Percentiles rank a stretch among this genome's conserved stretches.
Conservation (phyloP, 1,140 invertebrate genomes). For the Listronotus bonariensis region DNA sequence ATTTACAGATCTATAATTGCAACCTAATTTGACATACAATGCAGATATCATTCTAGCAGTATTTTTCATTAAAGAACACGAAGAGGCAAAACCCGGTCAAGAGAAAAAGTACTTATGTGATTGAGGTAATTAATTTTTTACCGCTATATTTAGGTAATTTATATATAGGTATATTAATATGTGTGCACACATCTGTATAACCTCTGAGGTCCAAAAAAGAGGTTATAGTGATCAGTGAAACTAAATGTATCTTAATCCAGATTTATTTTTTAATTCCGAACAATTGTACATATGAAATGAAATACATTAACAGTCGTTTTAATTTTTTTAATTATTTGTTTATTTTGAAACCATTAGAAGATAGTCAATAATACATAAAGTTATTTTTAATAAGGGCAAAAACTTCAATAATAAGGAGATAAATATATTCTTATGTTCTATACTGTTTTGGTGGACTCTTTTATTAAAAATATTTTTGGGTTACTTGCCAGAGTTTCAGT, state of each 20-base stretch:
- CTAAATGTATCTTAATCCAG: slow-evolving; percentile 1
- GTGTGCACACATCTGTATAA: not conserved
- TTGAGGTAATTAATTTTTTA: slow-evolving; percentile 17
- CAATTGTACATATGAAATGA: not conserved
- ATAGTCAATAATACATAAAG: too few species aligned
- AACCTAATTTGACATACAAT: too few species aligned
- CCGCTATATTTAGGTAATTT: slow-evolving; percentile 18
- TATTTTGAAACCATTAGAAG: too few species aligned
- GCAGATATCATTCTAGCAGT: too few species aligned
- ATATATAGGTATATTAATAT: slow-evolving; percentile 13
- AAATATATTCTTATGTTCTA: too few species aligned
- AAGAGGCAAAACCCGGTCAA: slow-evolving; percentile 8
- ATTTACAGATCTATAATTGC: too few species aligned
- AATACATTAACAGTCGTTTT: not conserved
- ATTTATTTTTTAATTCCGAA: not conserved
- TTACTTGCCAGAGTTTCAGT: too few species aligned
- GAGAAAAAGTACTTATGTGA: slow-evolving; percentile 6
- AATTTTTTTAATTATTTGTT: too few species aligned
- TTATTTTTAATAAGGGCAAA: too few species aligned
- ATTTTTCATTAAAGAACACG: not conserved
- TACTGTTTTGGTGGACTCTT: too few species aligned
- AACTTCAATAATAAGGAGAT: too few species aligned
- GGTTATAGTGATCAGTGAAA: not conserved
- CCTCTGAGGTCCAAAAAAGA: slow-evolving; percentile 2
- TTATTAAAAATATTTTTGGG: too few species aligned